phyloP scores from a whole-genome alignment of 2,797 vertebrate genomes.

The Denticeps clupeoides region DNA sequence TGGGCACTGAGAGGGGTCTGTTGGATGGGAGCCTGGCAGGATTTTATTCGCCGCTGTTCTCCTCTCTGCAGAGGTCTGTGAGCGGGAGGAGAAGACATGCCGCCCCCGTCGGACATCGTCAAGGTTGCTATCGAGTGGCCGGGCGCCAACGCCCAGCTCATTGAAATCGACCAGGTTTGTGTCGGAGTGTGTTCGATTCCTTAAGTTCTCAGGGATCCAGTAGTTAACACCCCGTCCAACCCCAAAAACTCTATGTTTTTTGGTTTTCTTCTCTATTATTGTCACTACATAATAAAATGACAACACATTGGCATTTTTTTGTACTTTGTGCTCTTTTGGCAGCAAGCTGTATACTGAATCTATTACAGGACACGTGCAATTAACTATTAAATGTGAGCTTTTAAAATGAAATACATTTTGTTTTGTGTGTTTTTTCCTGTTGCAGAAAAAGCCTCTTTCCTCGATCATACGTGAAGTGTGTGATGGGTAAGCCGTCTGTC shows the following conservation, averaged over 20 bases:
- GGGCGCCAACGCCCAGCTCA: slow-evolving; percentile 90
- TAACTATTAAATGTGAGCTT: too few relatives aligned
- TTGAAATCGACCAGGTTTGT: slow-evolving; percentile 92
- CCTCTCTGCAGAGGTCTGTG: slow-evolving; percentile 16
- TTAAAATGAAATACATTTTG: too few relatives aligned
- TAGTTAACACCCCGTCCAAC: too few relatives aligned
- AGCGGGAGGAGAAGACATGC: slow-evolving; percentile 44
- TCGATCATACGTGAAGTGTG: slow-evolving; percentile 95
- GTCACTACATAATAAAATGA: too few relatives aligned
- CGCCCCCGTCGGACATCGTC: slow-evolving; percentile 88
- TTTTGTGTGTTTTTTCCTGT: slow-evolving; percentile 21
- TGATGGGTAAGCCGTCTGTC: slow-evolving; percentile 74
- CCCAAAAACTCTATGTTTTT: too few relatives aligned
- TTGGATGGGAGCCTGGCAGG: too few relatives aligned
- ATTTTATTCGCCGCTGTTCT: neutral
- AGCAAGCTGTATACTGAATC: too few relatives aligned
- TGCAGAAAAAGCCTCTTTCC: slow-evolving; percentile 87
- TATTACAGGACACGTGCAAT: too few relatives aligned
- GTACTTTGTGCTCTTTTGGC: too few relatives aligned
- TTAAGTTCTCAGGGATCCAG: neutral
- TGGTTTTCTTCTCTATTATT: too few relatives aligned
- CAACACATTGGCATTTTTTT: too few relatives aligned
- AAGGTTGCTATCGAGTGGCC: slow-evolving; percentile 99
- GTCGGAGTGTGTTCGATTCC: neutral
- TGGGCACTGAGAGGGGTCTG: too few relatives aligned